Conservation (phyloP, 2,888 invertebrate species). For the Imbricaverruca yamaguchii region DNA sequence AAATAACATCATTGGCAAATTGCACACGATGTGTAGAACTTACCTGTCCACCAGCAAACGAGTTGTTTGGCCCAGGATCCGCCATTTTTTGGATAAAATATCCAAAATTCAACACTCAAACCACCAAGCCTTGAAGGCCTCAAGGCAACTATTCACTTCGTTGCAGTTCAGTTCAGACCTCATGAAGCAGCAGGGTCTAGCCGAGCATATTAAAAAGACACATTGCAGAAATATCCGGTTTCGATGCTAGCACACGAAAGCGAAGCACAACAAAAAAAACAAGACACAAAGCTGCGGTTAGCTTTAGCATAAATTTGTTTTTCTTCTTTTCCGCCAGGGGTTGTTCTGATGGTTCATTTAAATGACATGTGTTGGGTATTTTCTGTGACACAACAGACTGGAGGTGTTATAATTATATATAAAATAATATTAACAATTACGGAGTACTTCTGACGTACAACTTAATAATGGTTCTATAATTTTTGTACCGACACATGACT, state of each 20-base stretch:
- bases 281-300: not conserved
- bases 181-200: not conserved
- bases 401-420: too few relatives aligned
- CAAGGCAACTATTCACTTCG: not conserved
- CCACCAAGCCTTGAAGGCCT: not conserved
- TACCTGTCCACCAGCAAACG: not conserved
- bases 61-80: constrained; percentile 11
- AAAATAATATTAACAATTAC: too few relatives aligned
- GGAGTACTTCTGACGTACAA: too few relatives aligned
- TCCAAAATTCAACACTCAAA: not conserved
- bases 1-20: too few relatives aligned
- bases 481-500: too few relatives aligned
- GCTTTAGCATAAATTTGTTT: not conserved
- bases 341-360: too few relatives aligned
- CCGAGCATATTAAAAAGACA: not conserved
- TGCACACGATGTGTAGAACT: not conserved
- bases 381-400: too few relatives aligned
- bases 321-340: too few relatives aligned
- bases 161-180: not conserved
- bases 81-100: constrained; percentile 4
- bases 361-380: too few relatives aligned
- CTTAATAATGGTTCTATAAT: too few relatives aligned
- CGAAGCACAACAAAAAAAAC: constrained; percentile 5
- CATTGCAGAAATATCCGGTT: not conserved
- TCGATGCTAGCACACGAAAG: not conserved